Evolutionary conservation across 2,797 vertebrate genomes (phyloP).

Genomic region (Garrulus glandarius): DNA sequence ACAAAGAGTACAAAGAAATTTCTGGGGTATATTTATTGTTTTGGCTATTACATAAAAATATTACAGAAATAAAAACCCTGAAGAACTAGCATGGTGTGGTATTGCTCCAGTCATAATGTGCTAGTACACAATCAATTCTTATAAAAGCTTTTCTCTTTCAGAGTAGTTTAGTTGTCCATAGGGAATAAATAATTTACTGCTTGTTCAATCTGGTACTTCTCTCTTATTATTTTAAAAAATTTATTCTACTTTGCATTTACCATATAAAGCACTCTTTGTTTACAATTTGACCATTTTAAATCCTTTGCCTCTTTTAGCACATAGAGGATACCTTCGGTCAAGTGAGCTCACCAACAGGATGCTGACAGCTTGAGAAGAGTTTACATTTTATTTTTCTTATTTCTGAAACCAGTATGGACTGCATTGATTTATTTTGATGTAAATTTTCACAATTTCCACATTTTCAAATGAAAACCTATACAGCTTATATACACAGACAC

Average conservation of each 20-base stretch:
- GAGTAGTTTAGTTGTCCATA: constrained; percentile 66
- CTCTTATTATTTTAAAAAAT: constrained; percentile 63
- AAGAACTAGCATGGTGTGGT: constrained; percentile 62
- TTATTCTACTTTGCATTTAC: constrained; percentile 39
- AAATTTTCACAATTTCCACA: neutral
- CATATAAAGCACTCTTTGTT: constrained; percentile 19
- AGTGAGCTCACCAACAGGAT: neutral
- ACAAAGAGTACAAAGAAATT: constrained; percentile 58
- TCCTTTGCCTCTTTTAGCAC: neutral
- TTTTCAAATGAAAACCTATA: neutral
- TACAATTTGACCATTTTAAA: neutral
- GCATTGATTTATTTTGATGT: neutral
- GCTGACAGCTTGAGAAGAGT: neutral
- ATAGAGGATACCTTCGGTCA: neutral
- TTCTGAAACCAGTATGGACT: neutral
- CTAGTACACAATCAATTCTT: constrained; percentile 72
- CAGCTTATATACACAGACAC: neutral
- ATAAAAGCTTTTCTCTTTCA: constrained; percentile 69
- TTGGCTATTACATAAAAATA: constrained; percentile 73
- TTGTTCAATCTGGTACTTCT: constrained; percentile 65
- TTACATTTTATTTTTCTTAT: neutral
- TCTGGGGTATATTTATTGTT: constrained; percentile 70
- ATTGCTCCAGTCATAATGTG: constrained; percentile 64
- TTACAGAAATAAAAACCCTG: constrained; percentile 75
- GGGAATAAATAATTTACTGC: constrained; percentile 75